phyloP scores from a whole-genome alignment of 2,797 vertebrate genomes.

The Adrianichthys oophorus region DNA sequence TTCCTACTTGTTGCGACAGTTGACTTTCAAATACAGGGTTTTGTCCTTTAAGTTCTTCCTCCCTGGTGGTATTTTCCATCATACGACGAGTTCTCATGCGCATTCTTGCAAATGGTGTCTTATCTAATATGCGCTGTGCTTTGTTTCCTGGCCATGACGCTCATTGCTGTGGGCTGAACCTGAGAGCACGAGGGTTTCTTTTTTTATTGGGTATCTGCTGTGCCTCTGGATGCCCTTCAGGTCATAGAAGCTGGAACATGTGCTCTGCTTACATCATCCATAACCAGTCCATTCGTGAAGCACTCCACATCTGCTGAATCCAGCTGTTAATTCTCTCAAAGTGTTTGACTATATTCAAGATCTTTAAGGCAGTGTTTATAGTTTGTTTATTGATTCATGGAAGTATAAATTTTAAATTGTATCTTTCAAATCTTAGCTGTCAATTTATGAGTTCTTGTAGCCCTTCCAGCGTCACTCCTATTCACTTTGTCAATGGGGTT shows the following conservation, averaged over 20 bases:
- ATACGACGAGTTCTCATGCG: slow-evolving; percentile 12
- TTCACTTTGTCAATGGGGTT: no score
- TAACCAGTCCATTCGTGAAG: slow-evolving; percentile 20
- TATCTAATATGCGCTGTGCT: slow-evolving; percentile 65
- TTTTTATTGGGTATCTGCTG: slow-evolving; percentile 70
- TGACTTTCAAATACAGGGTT: neutral
- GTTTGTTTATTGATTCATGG: no score
- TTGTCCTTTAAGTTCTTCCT: neutral
- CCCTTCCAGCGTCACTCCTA: no score
- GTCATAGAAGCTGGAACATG: slow-evolving; percentile 49
- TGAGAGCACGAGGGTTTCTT: slow-evolving; percentile 55
- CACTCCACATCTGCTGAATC: neutral
- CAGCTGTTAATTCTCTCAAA: neutral
- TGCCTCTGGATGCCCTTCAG: slow-evolving; percentile 64
- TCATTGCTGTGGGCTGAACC: slow-evolving; percentile 74
- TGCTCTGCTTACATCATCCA: slow-evolving; percentile 48
- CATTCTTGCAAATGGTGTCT: slow-evolving; percentile 49
- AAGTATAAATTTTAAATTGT: no score
- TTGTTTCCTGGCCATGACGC: slow-evolving; percentile 71
- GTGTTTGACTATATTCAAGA: neutral
- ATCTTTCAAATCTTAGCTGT: no score
- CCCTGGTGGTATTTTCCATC: slow-evolving; percentile 8
- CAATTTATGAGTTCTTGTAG: no score
- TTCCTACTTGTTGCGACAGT: slow-evolving; percentile 5
- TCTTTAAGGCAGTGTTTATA: no score